These are phyloP conservation scores for Ichneumoninae sp. DNA, from an alignment of 2,888 invertebrate genomes.

Conservation along the genomic window DNA sequence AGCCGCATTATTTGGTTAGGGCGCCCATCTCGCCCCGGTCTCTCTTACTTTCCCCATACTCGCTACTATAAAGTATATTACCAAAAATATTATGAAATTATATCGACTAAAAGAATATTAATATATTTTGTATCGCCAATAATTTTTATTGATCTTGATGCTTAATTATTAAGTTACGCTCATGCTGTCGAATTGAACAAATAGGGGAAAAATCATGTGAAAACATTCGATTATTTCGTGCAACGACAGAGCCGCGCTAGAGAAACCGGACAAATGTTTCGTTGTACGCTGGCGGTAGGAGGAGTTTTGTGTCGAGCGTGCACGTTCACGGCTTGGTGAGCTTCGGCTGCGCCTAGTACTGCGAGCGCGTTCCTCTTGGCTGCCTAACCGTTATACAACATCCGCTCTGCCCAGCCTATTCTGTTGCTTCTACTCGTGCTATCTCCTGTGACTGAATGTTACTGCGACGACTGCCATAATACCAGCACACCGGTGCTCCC, in stretches of 20 bases:
- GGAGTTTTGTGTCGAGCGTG: conserved; percentile 28
- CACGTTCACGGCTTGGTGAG: conserved; percentile 59
- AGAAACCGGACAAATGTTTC: conserved; percentile 20
- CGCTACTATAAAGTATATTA: neutral
- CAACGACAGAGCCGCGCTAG: conserved; percentile 1
- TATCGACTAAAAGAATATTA: too few species aligned
- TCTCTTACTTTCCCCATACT: too few species aligned
- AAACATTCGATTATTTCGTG: neutral
- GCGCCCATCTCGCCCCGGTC: too few species aligned
- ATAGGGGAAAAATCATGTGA: neutral
- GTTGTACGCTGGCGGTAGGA: conserved; percentile 3
- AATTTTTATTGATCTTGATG: too few species aligned
- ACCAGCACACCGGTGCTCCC: conserved; percentile 71
- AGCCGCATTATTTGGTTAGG: too few species aligned
- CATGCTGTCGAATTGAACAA: neutral
- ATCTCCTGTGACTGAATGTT: conserved; percentile 50
- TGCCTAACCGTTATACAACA: conserved; percentile 84
- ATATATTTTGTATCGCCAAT: too few species aligned
- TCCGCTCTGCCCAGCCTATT: conserved; percentile 82
- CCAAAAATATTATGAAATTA: neutral
- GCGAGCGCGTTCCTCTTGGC: conserved; percentile 82
- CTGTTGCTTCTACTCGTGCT: conserved; percentile 68
- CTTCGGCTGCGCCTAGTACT: conserved; percentile 49
- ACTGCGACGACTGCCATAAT: conserved; percentile 62
- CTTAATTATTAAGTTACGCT: neutral